Evolutionary conservation across 2,888 invertebrate species (phyloP), one percentile per base, ranked within the genome.

Genomic region (Xanthia icteritia): DNA sequence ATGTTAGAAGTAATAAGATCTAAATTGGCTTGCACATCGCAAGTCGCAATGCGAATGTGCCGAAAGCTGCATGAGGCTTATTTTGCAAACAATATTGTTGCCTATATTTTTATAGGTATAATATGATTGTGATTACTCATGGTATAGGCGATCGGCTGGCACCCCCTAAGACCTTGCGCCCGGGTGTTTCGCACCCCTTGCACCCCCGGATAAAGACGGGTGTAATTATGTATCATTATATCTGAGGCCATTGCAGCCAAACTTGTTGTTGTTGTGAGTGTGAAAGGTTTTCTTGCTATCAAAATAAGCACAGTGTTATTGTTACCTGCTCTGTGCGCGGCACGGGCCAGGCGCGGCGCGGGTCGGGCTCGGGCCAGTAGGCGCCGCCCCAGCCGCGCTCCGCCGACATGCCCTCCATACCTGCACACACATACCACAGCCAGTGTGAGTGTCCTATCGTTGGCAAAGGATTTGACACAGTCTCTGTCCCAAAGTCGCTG

Each of bases 341-440:
- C 89, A 95, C 95, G 74, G 95, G 94, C 95, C 95, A 94, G 85
- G 93, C 94, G 85, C 94, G 94, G 77, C 94, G 93, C 85, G 93
- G 92, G 88, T 92, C 94, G 67, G 91, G 90, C 85, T 92, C 94
- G 69, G 90, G 89, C 93, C 94, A 92, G 77, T 91, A 93, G 70
- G 88, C 87, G 69, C 87, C 89, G 58, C 83, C 79, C 85, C 85
- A 85, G 64, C 83, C 89, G 61, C 85, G 84, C 77, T 84, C 85
- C 65, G 83, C 88, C 73, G 81, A 31, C 74, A 42, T 79, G 64
- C 88, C 81, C 71, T 92, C 94, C 88, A 86, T 74, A 5, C 91
- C 92, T 90, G 83, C 42, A 23, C 63, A 78, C 70, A 70, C 17
- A 45, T 31, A 54, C 36, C n/a, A 17, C 54, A 76, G 13, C n/a